These are phyloP conservation scores for Diachrysia chrysitis DNA, from an alignment of 2,888 invertebrate species.

Conservation along the genomic window DNA sequence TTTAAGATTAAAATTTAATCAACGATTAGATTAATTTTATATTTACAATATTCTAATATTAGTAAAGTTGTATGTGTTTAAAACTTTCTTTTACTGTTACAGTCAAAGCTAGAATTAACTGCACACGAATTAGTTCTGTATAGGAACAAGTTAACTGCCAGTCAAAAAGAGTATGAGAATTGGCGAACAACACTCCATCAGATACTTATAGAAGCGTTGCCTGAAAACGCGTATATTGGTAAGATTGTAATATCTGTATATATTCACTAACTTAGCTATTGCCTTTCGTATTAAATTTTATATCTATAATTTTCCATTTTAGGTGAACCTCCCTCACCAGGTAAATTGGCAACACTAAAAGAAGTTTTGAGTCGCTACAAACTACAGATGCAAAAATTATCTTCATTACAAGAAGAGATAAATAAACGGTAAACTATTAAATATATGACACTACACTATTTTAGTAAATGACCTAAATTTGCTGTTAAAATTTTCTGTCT, in stretches of 20 bases:
- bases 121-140: conserved; percentile 82
- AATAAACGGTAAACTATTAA: conserved; percentile 72
- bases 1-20: too few species aligned
- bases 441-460: too few species aligned
- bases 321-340: conserved; percentile 83
- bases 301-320: conserved; percentile 8
- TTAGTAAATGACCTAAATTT: too few species aligned
- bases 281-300: not conserved
- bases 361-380: conserved; percentile 81
- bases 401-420: conserved; percentile 80
- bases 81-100: conserved; percentile 54
- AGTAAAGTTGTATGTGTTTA: too few species aligned
- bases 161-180: conserved; percentile 80
- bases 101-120: conserved; percentile 84
- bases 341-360: conserved; percentile 81
- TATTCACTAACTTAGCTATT: not conserved
- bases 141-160: conserved; percentile 73
- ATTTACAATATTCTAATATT: too few species aligned
- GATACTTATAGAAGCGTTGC: conserved; percentile 76
- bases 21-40: too few species aligned
- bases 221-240: conserved; percentile 78
- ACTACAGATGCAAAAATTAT: conserved; percentile 77
- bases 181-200: conserved; percentile 81
- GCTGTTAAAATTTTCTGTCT: too few species aligned
- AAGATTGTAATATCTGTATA: conserved; percentile 20